These are phyloP conservation scores for Triplophysa rosa DNA, from an alignment of 2,113 vertebrate species.

Conservation along the genomic window DNA sequence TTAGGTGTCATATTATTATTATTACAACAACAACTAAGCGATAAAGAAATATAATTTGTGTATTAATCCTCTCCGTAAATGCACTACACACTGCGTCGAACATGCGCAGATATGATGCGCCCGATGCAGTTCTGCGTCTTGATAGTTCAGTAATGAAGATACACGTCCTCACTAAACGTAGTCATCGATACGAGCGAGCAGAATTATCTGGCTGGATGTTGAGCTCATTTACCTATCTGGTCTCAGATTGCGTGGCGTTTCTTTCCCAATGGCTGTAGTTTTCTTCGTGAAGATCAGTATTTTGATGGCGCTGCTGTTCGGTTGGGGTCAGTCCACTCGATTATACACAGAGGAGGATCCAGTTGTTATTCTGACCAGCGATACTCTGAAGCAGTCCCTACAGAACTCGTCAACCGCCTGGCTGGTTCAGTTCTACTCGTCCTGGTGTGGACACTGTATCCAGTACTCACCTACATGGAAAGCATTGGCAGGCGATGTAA, in stretches of 20 bases:
- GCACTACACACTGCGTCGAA: not conserved
- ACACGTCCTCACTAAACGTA: slow-evolving; percentile 14
- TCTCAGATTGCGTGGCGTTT: slow-evolving; percentile 2
- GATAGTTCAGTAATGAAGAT: slow-evolving; percentile 25
- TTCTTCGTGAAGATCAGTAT: slow-evolving; percentile 26
- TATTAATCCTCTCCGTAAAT: not conserved
- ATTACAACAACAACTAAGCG: no score
- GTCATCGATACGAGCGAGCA: not conserved
- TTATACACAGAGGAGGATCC: slow-evolving; percentile 83
- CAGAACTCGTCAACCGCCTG: slow-evolving; percentile 86
- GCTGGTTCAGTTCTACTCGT: slow-evolving; percentile 94
- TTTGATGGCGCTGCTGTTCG: slow-evolving; percentile 46
- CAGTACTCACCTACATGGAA: slow-evolving; percentile 92
- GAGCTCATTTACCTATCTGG: not conserved
- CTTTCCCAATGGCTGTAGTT: slow-evolving; percentile 33
- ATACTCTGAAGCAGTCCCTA: slow-evolving; percentile 72
- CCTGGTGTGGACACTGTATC: slow-evolving; percentile 93
- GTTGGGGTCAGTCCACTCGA: slow-evolving; percentile 56
- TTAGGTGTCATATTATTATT: no score
- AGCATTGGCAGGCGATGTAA: slow-evolving; percentile 84
- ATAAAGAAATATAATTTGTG: no score
- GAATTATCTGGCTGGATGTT: not conserved
- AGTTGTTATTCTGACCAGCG: slow-evolving; percentile 80
- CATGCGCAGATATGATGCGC: not conserved
- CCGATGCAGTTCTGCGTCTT: slow-evolving; percentile 2